phyloP scores from a whole-genome alignment of 2,888 invertebrate genomes.

The Drosophila niveifrons region DNA sequence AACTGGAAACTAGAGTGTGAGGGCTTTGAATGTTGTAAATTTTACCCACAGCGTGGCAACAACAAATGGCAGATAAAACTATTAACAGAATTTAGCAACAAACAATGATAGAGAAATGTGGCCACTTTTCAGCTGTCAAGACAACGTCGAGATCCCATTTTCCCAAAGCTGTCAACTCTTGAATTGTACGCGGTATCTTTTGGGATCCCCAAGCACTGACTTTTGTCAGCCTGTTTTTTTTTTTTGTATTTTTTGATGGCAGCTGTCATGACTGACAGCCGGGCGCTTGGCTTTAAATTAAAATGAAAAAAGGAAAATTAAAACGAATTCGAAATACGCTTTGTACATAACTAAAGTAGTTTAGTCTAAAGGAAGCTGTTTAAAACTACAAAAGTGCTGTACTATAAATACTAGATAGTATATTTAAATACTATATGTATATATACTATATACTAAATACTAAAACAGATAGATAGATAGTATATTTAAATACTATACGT shows the following conservation, averaged over 20 bases:
- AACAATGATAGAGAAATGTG: conserved; percentile 79
- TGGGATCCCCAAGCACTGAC: conserved; percentile 43
- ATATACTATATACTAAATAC: too few relatives aligned
- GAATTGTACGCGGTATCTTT: conserved; percentile 51
- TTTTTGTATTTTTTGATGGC: conserved; percentile 53
- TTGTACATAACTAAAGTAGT: neutral
- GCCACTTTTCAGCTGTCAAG: conserved; percentile 78
- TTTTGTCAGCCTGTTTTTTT: conserved; percentile 64
- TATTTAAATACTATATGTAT: too few relatives aligned
- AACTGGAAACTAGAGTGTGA: conserved; percentile 6
- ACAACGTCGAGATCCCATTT: conserved; percentile 56
- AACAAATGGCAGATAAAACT: conserved; percentile 72
- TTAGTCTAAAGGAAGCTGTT: too few relatives aligned
- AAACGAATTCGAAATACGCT: conserved; percentile 48
- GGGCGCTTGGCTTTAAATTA: conserved; percentile 66
- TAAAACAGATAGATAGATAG: neutral
- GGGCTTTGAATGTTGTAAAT: conserved; percentile 42
- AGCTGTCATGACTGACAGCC: conserved; percentile 75
- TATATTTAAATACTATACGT: neutral
- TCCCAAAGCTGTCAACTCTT: conserved; percentile 77
- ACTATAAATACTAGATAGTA: neutral
- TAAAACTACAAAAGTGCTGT: neutral
- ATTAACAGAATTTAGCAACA: conserved; percentile 82
- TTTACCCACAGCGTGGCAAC: conserved; percentile 51
- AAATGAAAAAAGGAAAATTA: conserved; percentile 21